Conservation (phyloP, 2,888 invertebrate genomes). For the Megastigmus dorsalis region DNA sequence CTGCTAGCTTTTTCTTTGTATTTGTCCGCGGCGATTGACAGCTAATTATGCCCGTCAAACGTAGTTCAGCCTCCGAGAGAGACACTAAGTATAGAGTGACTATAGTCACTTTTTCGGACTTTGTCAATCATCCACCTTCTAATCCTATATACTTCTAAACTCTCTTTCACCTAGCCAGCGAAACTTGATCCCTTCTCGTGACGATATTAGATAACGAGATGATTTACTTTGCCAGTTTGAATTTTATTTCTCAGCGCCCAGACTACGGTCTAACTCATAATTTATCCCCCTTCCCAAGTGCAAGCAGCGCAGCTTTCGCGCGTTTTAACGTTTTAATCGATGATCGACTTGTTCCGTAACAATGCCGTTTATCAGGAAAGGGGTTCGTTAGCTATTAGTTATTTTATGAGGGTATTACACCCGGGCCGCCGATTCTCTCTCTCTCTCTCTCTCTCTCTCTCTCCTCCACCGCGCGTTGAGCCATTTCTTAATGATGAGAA, state of each 20-base stretch:
- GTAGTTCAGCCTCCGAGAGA: conserved; percentile 5
- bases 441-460: too few relatives aligned
- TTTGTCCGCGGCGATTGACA: conserved; percentile 22
- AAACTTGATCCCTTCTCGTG: neutral
- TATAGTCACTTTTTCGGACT: too few relatives aligned
- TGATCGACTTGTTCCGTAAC: neutral
- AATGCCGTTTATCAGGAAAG: neutral
- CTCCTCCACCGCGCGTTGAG: too few relatives aligned
- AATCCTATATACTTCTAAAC: neutral
- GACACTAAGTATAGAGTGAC: too few relatives aligned
- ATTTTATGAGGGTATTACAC: conserved; percentile 15
- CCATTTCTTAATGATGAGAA: too few relatives aligned
- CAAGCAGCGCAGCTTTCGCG: too few relatives aligned
- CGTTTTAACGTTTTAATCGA: conserved; percentile 26
- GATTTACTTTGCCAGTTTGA: conserved; percentile 18
- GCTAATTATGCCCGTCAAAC: conserved; percentile 7
- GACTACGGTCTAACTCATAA: neutral
- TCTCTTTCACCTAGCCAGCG: neutral
- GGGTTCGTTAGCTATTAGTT: neutral
- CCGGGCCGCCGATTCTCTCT: too few relatives aligned
- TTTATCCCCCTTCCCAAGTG: too few relatives aligned
- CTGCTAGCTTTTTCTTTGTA: neutral
- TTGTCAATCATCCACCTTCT: neutral
- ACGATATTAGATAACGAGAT: conserved; percentile 35
- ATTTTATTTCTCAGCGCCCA: conserved; percentile 20